Percentiles rank a stretch among this genome's conserved stretches.
Evolutionary conservation across 2,113 vertebrate genomes (phyloP).

Genomic region (Rhabdornis inornatus): DNA sequence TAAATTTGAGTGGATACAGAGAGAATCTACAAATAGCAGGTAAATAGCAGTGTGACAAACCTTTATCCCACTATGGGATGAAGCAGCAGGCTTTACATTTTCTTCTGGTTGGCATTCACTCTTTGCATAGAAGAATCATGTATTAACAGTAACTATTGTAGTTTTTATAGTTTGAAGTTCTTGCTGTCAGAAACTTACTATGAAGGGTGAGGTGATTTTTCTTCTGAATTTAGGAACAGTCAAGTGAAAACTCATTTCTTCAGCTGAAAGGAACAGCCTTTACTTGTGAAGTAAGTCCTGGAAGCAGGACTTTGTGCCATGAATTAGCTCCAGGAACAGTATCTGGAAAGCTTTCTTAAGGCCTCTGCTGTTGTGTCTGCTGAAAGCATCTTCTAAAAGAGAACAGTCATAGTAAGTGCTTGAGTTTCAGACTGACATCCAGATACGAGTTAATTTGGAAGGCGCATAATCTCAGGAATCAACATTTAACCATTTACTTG

Average conservation of each 20-base stretch:
- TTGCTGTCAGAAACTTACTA: neutral
- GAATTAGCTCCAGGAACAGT: neutral
- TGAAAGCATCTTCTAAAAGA: neutral
- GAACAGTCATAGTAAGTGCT: neutral
- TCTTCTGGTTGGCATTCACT: neutral
- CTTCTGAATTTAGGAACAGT: neutral
- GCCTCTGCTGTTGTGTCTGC: neutral
- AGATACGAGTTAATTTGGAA: neutral
- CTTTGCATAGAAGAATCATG: neutral
- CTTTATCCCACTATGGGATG: neutral
- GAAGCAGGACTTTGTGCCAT: neutral
- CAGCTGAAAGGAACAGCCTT: neutral
- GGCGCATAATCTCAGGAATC: neutral
- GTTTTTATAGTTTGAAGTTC: neutral
- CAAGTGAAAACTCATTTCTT: neutral
- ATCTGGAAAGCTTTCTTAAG: neutral
- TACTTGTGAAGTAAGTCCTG: neutral
- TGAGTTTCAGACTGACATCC: neutral
- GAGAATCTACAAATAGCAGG: slow-evolving; percentile 83
- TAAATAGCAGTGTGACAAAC: slow-evolving; percentile 38
- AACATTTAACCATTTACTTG: neutral
- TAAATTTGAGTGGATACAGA: slow-evolving; percentile 95
- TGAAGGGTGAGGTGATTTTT: neutral
- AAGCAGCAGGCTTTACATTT: neutral
- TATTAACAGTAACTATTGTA: neutral